Base-by-base conservation (phyloP, 2,113 vertebrate species). In the Hyperopisus bebe region DNA sequence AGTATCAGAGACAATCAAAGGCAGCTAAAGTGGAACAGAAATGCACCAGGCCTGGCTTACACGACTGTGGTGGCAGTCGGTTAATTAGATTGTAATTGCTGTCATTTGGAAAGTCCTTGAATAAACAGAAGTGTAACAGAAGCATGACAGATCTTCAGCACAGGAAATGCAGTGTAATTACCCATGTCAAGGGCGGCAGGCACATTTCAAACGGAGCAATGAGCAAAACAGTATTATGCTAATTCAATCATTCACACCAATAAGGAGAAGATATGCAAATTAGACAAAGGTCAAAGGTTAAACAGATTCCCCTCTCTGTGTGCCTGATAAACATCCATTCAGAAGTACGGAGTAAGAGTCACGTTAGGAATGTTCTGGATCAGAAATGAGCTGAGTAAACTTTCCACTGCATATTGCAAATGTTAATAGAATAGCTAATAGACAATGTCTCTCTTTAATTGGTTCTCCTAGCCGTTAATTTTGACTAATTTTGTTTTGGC, bases 71-170 rank as follows among this genome's bases (percentile, higher is more conserved):
- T 74, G 44, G 89, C 58, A 50, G 42, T 58, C 58, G 74, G 47
- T 53, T 90, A 70, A 90, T 90, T 87, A 87, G 62, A 87, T 53
- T 90, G 27, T 90, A 90, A 87, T 87, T 90, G 89, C 74, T 39
- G 62, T 87, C 62, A 87, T 87, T 90, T 87, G n/a, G 66, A 90
- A 87, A 87, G 44, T 90, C 89, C 89, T 87, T 90, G 85, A 86
- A 90, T 90, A 90, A 87, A 90, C 50, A 83, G 80, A 27, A 66
- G 53, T 46, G 58, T 66, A 47, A 17, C 55, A 51, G 89, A 90
- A 87, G 85, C 11, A 44, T 86, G 74, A 46, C 44, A 87, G 62
- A 77, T 66, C 84, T 90, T 35, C 84, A 51, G 7, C 27, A 51
- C 42, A 70, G 42, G 83, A 90, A 62, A 48, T 90, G 35, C 44